Percentiles rank a stretch among this genome's conserved stretches.
Conservation (phyloP, 2,113 vertebrate genomes). For the Gambusia holbrooki region DNA sequence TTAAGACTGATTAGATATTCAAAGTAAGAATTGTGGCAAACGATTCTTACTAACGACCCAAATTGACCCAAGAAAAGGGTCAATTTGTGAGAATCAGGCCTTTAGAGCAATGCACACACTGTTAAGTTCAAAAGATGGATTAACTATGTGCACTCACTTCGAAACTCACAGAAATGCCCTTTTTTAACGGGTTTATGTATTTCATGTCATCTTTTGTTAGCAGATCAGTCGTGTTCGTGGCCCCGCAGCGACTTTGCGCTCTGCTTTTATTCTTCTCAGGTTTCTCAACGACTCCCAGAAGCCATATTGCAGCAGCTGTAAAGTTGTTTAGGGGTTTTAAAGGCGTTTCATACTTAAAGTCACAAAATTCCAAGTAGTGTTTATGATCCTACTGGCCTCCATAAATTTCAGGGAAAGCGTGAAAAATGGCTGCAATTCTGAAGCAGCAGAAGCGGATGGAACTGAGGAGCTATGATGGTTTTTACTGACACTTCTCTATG, state of each 20-base stretch:
- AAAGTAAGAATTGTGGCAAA: slow-evolving; percentile 40
- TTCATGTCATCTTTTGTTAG: background rate
- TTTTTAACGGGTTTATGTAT: background rate
- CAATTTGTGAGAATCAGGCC: slow-evolving; percentile 34
- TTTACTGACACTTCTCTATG: background rate
- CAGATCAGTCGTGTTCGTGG: slow-evolving; percentile 22
- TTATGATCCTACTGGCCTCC: slow-evolving; percentile 17
- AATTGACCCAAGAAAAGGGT: slow-evolving; percentile 9
- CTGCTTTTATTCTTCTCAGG: slow-evolving; percentile 36
- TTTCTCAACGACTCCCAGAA: slow-evolving; percentile 45
- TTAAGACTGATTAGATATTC: slow-evolving; percentile 51
- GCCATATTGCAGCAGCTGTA: slow-evolving; percentile 26
- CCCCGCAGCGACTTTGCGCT: slow-evolving; percentile 6
- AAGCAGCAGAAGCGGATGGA: background rate
- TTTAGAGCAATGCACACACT: slow-evolving; percentile 27
- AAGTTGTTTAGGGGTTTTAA: slow-evolving; percentile 55
- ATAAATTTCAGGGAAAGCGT: slow-evolving; percentile 12
- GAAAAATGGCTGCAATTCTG: background rate
- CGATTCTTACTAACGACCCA: too few relatives aligned
- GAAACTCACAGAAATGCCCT: background rate
- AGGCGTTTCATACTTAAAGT: slow-evolving; percentile 27
- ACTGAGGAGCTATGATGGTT: background rate
- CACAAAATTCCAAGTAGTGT: slow-evolving; percentile 15
- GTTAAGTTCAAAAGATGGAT: slow-evolving; percentile 22
- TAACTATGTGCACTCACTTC: background rate